Evolutionary conservation across 2,113 vertebrate genomes (phyloP).

Genomic region (Corythornis vintsioides): DNA sequence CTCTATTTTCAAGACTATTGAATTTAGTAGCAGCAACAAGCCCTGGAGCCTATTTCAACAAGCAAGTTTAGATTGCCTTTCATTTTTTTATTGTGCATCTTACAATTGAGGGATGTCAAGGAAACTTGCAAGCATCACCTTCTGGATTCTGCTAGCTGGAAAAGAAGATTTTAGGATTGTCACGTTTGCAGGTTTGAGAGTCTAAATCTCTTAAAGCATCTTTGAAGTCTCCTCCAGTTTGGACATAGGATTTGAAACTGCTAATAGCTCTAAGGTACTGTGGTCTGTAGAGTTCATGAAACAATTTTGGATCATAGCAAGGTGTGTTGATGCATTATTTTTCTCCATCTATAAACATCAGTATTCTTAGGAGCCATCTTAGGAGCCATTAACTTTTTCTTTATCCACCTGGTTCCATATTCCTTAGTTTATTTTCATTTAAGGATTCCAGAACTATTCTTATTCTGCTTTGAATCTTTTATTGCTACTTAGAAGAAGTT

Average conservation of each 20-base stretch:
- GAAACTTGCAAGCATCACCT: background rate
- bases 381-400: background rate
- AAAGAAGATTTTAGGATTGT: background rate
- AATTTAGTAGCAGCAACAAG: background rate
- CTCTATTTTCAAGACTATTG: background rate
- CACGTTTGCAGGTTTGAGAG: background rate
- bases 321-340: background rate
- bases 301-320: background rate
- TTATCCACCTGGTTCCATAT: background rate
- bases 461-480: background rate
- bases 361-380: background rate
- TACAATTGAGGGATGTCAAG: background rate
- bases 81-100: background rate
- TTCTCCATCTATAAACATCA: background rate
- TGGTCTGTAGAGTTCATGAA: background rate
- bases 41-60: background rate
- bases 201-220: background rate
- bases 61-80: background rate
- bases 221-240: background rate
- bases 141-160: background rate
- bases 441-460: background rate
- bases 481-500: background rate
- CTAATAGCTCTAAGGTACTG: background rate
- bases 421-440: background rate
- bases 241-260: background rate